Conservation (phyloP, 2,113 vertebrate species). For the Oreochromis spilurus region DNA sequence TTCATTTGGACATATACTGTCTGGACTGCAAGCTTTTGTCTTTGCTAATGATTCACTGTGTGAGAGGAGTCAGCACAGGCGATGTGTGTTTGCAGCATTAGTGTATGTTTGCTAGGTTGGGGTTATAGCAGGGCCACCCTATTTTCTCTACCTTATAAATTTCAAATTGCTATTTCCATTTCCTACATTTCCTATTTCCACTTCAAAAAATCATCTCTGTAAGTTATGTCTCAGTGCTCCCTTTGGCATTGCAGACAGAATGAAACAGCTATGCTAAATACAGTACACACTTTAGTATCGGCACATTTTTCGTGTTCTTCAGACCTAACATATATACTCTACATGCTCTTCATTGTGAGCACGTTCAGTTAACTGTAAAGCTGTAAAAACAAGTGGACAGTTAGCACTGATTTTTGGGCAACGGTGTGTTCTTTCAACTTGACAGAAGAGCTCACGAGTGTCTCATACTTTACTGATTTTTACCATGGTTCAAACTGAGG, state of each 20-base stretch:
- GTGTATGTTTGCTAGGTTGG: background rate
- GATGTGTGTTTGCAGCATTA: background rate
- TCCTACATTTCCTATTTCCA: background rate
- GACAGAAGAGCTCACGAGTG: background rate
- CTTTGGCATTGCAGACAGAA: background rate
- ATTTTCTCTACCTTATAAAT: background rate
- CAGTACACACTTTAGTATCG: background rate
- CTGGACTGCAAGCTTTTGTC: background rate
- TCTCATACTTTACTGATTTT: background rate
- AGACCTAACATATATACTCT: background rate
- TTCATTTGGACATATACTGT: background rate
- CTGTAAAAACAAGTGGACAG: background rate
- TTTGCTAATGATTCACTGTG: background rate
- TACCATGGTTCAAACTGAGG: accelerated
- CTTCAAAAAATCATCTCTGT: background rate
- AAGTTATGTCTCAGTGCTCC: background rate
- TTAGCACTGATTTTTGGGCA: background rate
- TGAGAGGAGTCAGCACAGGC: background rate
- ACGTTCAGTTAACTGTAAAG: background rate
- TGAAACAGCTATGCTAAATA: background rate
- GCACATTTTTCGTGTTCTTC: background rate
- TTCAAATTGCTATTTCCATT: background rate
- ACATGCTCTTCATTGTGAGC: background rate
- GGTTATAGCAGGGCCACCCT: background rate
- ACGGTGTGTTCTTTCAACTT: background rate